Evolutionary conservation across 2,113 vertebrate species (phyloP).

Genomic region (Mormoops blainvillei): DNA sequence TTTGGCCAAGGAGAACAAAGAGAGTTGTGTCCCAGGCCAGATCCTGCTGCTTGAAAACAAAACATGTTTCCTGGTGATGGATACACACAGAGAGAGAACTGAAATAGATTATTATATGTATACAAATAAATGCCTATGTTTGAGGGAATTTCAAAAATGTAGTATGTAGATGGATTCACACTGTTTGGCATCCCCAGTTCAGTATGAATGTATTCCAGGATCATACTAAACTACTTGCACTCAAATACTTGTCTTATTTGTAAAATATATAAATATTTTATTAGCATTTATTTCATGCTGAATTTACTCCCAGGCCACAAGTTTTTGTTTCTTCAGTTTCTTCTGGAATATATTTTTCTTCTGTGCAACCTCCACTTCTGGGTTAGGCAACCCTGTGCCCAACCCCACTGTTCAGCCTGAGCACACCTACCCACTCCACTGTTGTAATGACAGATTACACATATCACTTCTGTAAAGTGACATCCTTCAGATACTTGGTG

Average conservation of each 20-base stretch:
- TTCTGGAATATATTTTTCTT: background rate
- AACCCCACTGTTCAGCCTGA: background rate
- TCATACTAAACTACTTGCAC: background rate
- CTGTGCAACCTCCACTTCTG: background rate
- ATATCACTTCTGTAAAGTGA: background rate
- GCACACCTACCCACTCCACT: background rate
- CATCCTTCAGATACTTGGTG: background rate
- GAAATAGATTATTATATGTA: background rate
- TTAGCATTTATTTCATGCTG: background rate
- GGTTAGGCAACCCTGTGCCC: background rate
- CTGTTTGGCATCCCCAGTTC: background rate
- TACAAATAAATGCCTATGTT: background rate
- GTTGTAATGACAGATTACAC: background rate
- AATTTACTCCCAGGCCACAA: background rate
- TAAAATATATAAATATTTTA: too few species aligned
- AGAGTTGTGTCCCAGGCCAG: background rate
- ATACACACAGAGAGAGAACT: background rate
- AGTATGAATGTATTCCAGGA: background rate
- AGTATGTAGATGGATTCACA: background rate
- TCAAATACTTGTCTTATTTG: background rate
- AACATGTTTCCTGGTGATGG: background rate
- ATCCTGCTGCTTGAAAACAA: background rate
- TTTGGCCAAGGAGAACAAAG: background rate
- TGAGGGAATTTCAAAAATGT: background rate
- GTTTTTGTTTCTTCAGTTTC: background rate